Percentiles rank a stretch among this genome's conserved stretches.
These are phyloP conservation scores for Tragelaphus scriptus DNA, from an alignment of 2,113 vertebrate species.

Conservation along the genomic window DNA sequence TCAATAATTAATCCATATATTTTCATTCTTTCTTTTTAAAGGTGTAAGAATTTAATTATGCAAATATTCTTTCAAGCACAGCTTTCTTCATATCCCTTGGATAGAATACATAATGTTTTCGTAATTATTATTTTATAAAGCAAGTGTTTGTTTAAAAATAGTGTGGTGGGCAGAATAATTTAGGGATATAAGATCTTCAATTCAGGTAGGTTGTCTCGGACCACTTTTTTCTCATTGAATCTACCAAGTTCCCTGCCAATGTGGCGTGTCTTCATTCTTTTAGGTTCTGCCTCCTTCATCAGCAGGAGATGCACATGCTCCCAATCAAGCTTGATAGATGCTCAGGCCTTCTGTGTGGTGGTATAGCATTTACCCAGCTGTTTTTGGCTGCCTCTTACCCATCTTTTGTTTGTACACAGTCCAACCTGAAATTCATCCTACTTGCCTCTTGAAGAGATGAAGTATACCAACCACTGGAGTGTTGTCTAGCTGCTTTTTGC, in stretches of 20 bases:
- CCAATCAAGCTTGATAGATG: not conserved
- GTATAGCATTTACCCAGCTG: not conserved
- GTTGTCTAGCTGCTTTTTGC: not conserved
- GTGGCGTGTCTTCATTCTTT: not conserved
- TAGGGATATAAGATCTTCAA: not conserved
- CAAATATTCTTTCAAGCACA: not conserved
- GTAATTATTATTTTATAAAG: slow-evolving; percentile 3
- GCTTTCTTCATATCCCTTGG: not conserved
- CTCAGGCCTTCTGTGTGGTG: not conserved
- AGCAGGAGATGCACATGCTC: not conserved
- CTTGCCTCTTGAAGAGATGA: not conserved
- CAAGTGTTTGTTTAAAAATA: not conserved
- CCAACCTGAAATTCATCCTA: not conserved
- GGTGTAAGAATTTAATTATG: not conserved
- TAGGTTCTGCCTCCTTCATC: not conserved
- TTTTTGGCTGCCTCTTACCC: not conserved
- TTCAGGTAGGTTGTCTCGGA: not conserved
- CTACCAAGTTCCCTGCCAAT: not conserved
- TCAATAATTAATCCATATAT: not conserved
- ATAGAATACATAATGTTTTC: not conserved
- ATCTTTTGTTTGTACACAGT: not conserved
- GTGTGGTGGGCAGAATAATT: not conserved
- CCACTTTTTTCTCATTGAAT: not conserved
- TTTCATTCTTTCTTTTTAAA: slow-evolving; percentile 6
- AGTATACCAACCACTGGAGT: not conserved